Conservation (phyloP, 2,113 vertebrate species). For the Tetraodon nigroviridis region DNA sequence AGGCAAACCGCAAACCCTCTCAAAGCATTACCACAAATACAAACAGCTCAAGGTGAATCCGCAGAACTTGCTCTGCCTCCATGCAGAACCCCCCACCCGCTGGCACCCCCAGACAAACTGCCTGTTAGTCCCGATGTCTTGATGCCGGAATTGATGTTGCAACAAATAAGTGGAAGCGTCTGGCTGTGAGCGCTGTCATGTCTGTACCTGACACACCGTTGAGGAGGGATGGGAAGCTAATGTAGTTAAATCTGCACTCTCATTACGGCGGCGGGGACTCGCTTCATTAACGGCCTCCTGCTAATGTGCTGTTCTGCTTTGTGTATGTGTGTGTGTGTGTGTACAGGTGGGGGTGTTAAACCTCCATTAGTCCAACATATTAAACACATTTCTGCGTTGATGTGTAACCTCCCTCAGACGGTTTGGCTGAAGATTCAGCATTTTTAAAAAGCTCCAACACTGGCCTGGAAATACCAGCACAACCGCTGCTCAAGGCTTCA, state of each 20-base stretch:
- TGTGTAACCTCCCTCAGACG: too few relatives aligned
- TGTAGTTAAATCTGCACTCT: constrained; percentile 62
- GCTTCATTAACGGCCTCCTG: constrained; percentile 60
- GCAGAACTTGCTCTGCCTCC: constrained; percentile 17
- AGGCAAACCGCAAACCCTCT: constrained; percentile 29
- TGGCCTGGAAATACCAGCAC: too few relatives aligned
- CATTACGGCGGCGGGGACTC: constrained; percentile 64
- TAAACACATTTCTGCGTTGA: not conserved
- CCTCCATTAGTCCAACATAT: not conserved
- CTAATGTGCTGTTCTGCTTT: constrained; percentile 49
- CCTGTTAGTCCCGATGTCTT: constrained; percentile 29
- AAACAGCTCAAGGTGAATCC: constrained; percentile 47
- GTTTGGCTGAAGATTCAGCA: too few relatives aligned
- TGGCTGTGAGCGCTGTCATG: constrained; percentile 47
- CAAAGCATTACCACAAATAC: constrained; percentile 39
- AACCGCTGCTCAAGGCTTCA: too few relatives aligned
- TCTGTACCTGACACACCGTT: constrained; percentile 49
- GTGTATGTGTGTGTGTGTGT: constrained; percentile 9
- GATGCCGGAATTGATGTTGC: constrained; percentile 55
- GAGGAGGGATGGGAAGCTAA: constrained; percentile 58
- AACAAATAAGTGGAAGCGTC: constrained; percentile 58
- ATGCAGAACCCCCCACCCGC: constrained; percentile 14
- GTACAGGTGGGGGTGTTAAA: constrained; percentile 3
- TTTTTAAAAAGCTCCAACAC: too few relatives aligned
- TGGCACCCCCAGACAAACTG: constrained; percentile 18